A percentile compares a stretch with the other conserved stretches of the same genome.
Evolutionary conservation across 2,797 vertebrate genomes (phyloP).

Genomic region (Diplodus sargus): DNA sequence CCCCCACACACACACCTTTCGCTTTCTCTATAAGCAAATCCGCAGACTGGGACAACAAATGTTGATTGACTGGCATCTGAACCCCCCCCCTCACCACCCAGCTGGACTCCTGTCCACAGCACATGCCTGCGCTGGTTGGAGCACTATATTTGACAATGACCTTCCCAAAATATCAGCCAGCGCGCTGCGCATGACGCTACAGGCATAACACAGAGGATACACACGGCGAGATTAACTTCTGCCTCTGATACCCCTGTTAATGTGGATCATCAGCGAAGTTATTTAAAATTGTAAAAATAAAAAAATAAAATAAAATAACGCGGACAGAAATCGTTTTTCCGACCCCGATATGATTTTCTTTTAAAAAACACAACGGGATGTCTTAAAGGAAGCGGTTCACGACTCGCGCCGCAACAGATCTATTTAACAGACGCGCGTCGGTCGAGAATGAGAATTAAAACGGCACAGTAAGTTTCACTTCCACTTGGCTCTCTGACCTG

Average conservation of each 20-base stretch:
- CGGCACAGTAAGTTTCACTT: conserved; percentile 20
- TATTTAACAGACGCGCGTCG: neutral
- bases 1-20: too few relatives aligned
- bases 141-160: conserved; percentile 82
- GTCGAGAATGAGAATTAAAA: neutral
- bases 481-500: conserved; percentile 87
- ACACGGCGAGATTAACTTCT: conserved; percentile 44
- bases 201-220: conserved; percentile 2
- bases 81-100: neutral
- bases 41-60: conserved; percentile 23
- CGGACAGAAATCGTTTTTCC: neutral
- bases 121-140: conserved; percentile 65
- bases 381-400: neutral
- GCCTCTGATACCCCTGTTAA: neutral
- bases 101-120: conserved; percentile 41
- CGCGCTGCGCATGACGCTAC: conserved; percentile 49
- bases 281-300: neutral
- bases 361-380: neutral
- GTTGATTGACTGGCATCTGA: conserved; percentile 39
- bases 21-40: neutral
- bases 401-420: neutral
- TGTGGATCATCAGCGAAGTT: neutral
- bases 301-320: too few relatives aligned
- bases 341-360: neutral
- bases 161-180: conserved; percentile 80